Evolutionary conservation across 2,797 vertebrate genomes (phyloP), one percentile per base, ranked within the genome.

Genomic region (Myotis planiceps): DNA sequence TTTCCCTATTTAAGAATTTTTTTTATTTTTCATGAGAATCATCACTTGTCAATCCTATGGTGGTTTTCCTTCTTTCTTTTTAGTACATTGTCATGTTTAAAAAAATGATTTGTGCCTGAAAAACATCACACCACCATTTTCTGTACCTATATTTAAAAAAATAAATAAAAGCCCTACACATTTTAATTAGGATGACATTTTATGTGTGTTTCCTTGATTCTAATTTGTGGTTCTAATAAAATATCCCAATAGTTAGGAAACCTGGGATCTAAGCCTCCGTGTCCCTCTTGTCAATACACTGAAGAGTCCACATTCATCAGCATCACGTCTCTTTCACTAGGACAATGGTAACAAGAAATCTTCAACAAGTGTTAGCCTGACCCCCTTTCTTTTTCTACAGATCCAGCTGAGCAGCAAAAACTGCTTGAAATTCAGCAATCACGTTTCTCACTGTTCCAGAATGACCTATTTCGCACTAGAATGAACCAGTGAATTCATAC

Each of bases 401-500:
- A 98, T 98, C 93, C 97, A 98, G 97, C 96, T 97, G 96, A 98
- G 96, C 97, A 98, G 97, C 96, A 98, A 98, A 98, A 99, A 90
- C 97, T 98, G 98, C 98, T 99, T 99, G 98, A 99, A 99, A 99
- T 99, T 99, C 98, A 98, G 98, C 98, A 98, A 98, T 98, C 97
- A 99, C 97, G 97, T 98, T 98, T 98, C 98, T 98, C 98, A 99
- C 98, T 98, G 98, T 98, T 98, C 97, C 97, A 98, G 98, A 99
- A 99, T 98, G 98, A 99, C 98, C 98, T 98, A 99, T 99, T 99
- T 99, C 97, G 97, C 98, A 99, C 98, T 98, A 98, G 98, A 99
- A 98, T 98, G 98, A 99, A 98, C 97, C 97, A 98, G 98, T 98
- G 98, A 99, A 99, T 99, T 99, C 98, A 99, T 99, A 99, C 98